Conservation (phyloP, 2,797 vertebrate genomes). For the Nannoperca obscura region DNA sequence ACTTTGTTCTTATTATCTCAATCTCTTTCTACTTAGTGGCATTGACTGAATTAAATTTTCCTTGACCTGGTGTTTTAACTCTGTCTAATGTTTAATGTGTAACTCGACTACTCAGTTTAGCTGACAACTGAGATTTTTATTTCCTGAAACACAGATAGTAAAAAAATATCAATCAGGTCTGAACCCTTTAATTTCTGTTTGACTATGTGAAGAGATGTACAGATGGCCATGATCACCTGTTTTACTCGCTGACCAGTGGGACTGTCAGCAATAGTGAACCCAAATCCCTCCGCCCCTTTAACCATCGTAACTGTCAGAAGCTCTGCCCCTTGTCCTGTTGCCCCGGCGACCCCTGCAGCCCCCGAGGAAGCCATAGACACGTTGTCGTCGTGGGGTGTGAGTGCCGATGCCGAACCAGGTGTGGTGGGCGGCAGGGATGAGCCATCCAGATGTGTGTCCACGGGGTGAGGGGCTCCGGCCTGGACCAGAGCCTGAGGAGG, state of each 20-base stretch:
- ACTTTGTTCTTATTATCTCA: constrained; percentile 37
- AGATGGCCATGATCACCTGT: constrained; percentile 82
- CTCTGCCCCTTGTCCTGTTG: constrained; percentile 91
- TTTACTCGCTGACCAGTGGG: constrained; percentile 98
- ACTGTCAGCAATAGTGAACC: constrained; percentile 99
- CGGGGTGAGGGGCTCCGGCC: constrained; percentile 88
- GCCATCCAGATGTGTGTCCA: constrained; percentile 95
- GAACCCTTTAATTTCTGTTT: background rate
- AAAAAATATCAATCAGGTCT: constrained; percentile 13
- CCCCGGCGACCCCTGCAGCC: constrained; percentile 86
- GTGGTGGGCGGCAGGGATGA: constrained; percentile 90
- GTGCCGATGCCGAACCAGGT: constrained; percentile 80
- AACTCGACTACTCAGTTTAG: constrained; percentile 9
- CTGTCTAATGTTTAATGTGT: constrained; percentile 32
- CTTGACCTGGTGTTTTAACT: constrained; percentile 40
- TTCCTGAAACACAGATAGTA: constrained; percentile 7
- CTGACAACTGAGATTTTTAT: constrained; percentile 28
- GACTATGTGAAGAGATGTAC: background rate
- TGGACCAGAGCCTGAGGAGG: constrained; percentile 92
- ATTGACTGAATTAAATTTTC: constrained; percentile 35
- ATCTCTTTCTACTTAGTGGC: constrained; percentile 19
- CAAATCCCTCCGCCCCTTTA: constrained; percentile 98
- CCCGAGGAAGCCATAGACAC: constrained; percentile 97
- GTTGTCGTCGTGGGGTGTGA: constrained; percentile 92
- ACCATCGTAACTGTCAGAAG: constrained; percentile 98